These are phyloP conservation scores for Gorsachius magnificus DNA, from an alignment of 2,797 vertebrate species.

Conservation along the genomic window DNA sequence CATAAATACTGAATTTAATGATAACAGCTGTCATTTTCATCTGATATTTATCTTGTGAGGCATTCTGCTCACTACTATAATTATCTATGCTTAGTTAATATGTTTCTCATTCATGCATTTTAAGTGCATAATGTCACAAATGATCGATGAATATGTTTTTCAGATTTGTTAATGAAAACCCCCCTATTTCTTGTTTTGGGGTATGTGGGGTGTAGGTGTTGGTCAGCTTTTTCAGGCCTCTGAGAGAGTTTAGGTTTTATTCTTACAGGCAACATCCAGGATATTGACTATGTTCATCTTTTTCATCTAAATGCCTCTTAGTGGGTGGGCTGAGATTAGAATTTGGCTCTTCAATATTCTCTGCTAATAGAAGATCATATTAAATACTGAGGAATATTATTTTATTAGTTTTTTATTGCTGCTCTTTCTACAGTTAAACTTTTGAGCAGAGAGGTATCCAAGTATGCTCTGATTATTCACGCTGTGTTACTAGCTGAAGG, in stretches of 20 bases:
- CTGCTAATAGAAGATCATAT: background rate
- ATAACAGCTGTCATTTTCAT: background rate
- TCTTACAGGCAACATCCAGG: background rate
- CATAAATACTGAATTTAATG: background rate
- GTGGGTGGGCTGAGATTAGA: background rate
- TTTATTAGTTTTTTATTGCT: background rate
- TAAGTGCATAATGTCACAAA: background rate
- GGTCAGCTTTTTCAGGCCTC: background rate
- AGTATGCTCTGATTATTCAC: background rate
- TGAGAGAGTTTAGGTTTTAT: background rate
- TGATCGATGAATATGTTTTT: background rate
- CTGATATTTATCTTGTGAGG: background rate
- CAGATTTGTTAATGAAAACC: background rate
- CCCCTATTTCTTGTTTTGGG: rapidly evolving
- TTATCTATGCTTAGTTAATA: background rate
- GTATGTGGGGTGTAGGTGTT: rapidly evolving
- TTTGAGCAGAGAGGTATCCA: background rate
- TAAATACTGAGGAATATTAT: background rate
- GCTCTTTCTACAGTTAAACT: background rate
- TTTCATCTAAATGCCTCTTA: background rate
- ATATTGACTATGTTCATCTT: background rate
- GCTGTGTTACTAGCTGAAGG: background rate
- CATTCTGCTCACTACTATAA: background rate
- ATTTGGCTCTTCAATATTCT: background rate
- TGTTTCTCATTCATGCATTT: background rate